Evolutionary conservation across 2,113 vertebrate species (phyloP).

Genomic region (Electrona antarctica): DNA sequence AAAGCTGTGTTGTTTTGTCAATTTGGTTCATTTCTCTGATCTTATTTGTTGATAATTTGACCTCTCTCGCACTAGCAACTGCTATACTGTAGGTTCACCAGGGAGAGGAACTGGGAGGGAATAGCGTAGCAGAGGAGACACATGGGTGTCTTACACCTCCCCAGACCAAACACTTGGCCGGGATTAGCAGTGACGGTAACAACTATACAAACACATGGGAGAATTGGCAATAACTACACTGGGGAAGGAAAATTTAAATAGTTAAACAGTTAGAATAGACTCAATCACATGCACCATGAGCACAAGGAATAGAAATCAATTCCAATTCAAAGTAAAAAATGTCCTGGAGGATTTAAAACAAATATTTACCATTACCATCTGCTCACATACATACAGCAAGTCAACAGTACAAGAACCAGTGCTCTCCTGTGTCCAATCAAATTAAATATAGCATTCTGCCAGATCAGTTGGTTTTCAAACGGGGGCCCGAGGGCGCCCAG

Average conservation of each 20-base stretch:
- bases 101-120: no score
- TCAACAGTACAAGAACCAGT: neutral
- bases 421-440: neutral
- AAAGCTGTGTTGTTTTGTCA: neutral
- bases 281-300: neutral
- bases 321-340: neutral
- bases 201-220: no score
- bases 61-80: no score
- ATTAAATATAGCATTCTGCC: constrained; percentile 12
- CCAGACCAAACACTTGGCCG: no score
- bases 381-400: no score
- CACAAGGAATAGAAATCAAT: neutral
- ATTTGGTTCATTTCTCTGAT: neutral
- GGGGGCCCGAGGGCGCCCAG: no score
- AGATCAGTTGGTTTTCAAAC: neutral
- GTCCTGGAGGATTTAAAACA: constrained; percentile 7
- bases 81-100: no score
- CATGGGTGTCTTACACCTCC: no score
- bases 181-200: no score
- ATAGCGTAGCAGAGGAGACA: no score
- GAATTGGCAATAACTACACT: no score
- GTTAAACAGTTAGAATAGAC: neutral
- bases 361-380: constrained; percentile 8
- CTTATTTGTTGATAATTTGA: neutral
- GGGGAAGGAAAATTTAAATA: neutral